Conservation (phyloP, 2,797 vertebrate genomes). For the Hippopotamyrus pictus region DNA sequence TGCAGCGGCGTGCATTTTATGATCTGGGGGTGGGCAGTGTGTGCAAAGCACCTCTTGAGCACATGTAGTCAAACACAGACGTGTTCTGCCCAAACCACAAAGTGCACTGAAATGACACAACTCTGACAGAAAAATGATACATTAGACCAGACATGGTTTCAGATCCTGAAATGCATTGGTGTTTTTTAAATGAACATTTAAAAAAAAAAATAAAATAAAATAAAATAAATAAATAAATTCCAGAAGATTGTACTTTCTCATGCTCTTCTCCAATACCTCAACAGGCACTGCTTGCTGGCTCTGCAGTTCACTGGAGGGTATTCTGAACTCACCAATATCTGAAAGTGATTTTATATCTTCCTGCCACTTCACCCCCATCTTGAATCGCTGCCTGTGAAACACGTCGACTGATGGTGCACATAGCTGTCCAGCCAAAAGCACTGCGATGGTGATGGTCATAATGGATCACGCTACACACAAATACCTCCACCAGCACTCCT, state of each 20-base stretch:
- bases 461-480: not conserved
- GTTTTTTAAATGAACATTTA: constrained; percentile 41
- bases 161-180: constrained; percentile 29
- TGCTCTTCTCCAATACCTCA: not conserved
- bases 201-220: not conserved
- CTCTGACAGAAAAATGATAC: constrained; percentile 32
- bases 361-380: no score
- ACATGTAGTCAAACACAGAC: constrained; percentile 11
- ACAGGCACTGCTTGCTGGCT: not conserved
- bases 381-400: not conserved
- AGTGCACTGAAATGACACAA: constrained; percentile 25
- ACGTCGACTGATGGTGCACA: not conserved
- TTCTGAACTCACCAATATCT: not conserved
- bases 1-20: constrained; percentile 65
- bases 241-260: not conserved
- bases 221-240: not conserved
- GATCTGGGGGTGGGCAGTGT: constrained; percentile 56
- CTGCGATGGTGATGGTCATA: not conserved
- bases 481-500: not conserved
- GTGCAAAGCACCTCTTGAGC: constrained; percentile 47
- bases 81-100: constrained; percentile 23
- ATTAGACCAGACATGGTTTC: constrained; percentile 28
- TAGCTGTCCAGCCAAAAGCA: not conserved
- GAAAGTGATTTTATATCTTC: not conserved
- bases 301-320: not conserved